A percentile compares a stretch with the other conserved stretches of the same genome.
Conservation (phyloP, 2,113 vertebrate species). For the Boulengeromyrus knoepffleri region DNA sequence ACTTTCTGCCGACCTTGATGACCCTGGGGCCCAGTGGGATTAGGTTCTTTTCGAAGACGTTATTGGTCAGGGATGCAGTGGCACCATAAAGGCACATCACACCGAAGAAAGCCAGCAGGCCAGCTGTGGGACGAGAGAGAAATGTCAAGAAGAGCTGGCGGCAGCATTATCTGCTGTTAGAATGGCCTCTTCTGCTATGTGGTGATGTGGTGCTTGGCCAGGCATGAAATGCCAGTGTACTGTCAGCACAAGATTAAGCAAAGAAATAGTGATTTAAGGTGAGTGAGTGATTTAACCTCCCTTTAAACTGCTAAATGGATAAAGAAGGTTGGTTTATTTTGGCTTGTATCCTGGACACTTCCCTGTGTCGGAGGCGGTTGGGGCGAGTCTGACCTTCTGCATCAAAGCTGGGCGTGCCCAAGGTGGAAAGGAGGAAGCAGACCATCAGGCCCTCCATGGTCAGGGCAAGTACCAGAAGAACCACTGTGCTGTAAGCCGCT, state of each 20-base stretch:
- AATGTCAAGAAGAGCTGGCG: background rate
- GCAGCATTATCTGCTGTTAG: background rate
- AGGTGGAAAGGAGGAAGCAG: conserved; percentile 21
- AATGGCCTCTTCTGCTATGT: background rate
- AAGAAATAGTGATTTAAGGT: background rate
- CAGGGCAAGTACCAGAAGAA: conserved; percentile 15
- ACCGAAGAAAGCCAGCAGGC: conserved; percentile 15
- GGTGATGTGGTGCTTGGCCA: background rate
- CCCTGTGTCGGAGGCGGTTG: background rate
- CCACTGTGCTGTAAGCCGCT: conserved; percentile 21
- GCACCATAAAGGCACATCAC: conserved; percentile 20
- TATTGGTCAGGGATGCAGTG: conserved; percentile 20
- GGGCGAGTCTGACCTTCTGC: conserved; percentile 20
- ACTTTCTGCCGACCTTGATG: conserved; percentile 16
- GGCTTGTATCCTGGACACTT: background rate
- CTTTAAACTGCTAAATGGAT: background rate
- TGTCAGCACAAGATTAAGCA: background rate
- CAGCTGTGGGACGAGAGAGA: background rate
- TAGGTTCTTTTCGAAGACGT: conserved; percentile 25
- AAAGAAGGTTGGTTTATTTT: background rate
- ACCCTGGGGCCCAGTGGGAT: conserved; percentile 21
- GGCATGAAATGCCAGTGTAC: background rate
- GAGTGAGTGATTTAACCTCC: background rate
- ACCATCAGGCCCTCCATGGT: conserved; percentile 17
- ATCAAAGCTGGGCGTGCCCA: background rate